phyloP scores from a whole-genome alignment of 2,113 vertebrate genomes.

The Pollachius pollachius region DNA sequence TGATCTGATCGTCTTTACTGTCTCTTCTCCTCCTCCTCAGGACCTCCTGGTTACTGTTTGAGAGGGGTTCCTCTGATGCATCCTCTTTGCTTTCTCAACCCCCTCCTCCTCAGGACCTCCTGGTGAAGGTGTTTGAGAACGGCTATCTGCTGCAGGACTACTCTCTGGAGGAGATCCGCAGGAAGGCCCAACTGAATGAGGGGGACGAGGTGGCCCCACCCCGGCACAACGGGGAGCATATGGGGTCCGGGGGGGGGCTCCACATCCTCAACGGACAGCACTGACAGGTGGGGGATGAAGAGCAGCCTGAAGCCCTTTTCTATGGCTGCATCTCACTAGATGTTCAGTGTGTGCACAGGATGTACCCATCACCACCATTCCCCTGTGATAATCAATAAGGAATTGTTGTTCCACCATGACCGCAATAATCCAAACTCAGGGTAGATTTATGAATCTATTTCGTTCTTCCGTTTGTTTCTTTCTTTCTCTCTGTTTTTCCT shows the following conservation, averaged over 20 bases:
- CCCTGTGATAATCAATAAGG: background rate
- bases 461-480: background rate
- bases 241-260: background rate
- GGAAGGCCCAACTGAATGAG: slow-evolving; percentile 67
- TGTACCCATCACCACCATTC: background rate
- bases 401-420: background rate
- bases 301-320: too few species aligned
- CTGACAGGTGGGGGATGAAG: slow-evolving; percentile 20
- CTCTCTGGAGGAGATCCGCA: slow-evolving; percentile 73
- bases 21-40: too few species aligned
- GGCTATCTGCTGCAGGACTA: slow-evolving; percentile 70
- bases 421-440: background rate
- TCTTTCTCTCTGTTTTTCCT: background rate
- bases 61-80: too few species aligned
- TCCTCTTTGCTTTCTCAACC: too few species aligned
- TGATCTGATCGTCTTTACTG: too few species aligned
- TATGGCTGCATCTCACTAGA: background rate
- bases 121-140: slow-evolving; percentile 75
- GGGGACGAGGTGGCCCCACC: slow-evolving; percentile 50
- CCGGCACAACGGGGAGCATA: slow-evolving; percentile 55
- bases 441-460: background rate
- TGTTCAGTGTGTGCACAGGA: background rate
- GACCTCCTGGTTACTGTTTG: too few species aligned
- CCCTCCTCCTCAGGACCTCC: slow-evolving; percentile 58
- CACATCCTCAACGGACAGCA: slow-evolving; percentile 68